Evolutionary conservation across 2,888 invertebrate genomes (phyloP).

Genomic region (Pyrrhia umbra): DNA sequence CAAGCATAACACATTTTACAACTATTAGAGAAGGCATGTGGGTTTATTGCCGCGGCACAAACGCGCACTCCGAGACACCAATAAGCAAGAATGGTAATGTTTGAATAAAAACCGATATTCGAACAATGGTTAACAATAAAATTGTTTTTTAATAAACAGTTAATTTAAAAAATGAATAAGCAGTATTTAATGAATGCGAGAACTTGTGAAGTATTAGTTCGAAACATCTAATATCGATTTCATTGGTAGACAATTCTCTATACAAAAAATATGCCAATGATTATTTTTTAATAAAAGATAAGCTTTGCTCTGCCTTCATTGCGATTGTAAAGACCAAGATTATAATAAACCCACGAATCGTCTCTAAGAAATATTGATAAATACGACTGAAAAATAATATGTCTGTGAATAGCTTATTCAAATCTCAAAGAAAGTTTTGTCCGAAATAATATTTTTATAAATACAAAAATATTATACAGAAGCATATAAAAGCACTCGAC

Average conservation of each 20-base stretch:
- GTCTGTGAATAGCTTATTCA: constrained; percentile 17
- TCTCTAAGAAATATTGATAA: constrained; percentile 7
- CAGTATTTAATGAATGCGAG: too few species aligned
- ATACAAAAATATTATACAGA: constrained; percentile 28
- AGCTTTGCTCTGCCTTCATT: background rate
- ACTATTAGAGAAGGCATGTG: constrained; percentile 78
- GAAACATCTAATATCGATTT: constrained; percentile 9
- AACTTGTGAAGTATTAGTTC: constrained; percentile 8
- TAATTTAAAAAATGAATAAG: too few species aligned
- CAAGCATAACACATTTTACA: constrained; percentile 83
- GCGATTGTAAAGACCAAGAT: background rate
- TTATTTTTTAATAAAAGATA: background rate
- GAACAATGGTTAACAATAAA: constrained; percentile 33
- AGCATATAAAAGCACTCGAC: constrained; percentile 44
- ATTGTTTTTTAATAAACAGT: constrained; percentile 27
- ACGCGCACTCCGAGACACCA: constrained; percentile 68
- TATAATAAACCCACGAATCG: background rate
- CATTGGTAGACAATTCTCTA: background rate
- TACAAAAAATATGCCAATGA: background rate
- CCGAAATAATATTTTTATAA: constrained; percentile 28
- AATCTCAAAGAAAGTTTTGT: constrained; percentile 20
- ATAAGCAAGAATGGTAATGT: constrained; percentile 59
- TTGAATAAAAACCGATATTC: constrained; percentile 23
- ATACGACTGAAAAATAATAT: constrained; percentile 16
- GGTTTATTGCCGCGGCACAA: constrained; percentile 66